A percentile compares a stretch with the other conserved stretches of the same genome.
phyloP scores from a whole-genome alignment of 2,888 invertebrate species.

The Drosophila macrothrix region DNA sequence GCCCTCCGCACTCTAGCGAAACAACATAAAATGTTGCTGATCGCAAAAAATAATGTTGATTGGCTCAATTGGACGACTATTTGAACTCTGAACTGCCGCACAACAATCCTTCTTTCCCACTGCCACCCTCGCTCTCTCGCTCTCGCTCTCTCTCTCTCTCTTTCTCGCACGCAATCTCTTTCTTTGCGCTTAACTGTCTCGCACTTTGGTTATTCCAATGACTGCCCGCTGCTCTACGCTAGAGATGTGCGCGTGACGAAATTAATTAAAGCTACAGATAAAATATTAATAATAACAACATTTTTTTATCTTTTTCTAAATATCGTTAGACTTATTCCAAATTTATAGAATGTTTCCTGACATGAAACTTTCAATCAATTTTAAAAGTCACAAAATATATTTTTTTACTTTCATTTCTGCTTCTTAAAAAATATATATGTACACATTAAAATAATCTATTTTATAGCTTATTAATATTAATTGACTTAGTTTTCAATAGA shows the following conservation, averaged over 20 bases:
- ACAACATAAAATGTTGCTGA: slow-evolving; percentile 28
- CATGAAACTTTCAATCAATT: not conserved
- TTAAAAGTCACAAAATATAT: not conserved
- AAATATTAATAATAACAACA: not conserved
- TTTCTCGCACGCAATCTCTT: not conserved
- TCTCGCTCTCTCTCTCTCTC: slow-evolving; percentile 14
- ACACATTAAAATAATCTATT: not conserved
- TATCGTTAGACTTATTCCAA: not conserved
- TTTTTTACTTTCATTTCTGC: not conserved
- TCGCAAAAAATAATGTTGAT: slow-evolving; percentile 80
- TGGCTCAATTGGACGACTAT: slow-evolving; percentile 85
- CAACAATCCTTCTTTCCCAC: slow-evolving; percentile 45
- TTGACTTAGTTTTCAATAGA: not conserved
- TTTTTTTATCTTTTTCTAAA: not conserved
- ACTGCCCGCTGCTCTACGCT: slow-evolving; percentile 30
- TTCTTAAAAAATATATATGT: not conserved
- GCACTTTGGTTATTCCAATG: slow-evolving; percentile 44
- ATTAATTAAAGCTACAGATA: not conserved
- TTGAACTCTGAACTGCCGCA: slow-evolving; percentile 84
- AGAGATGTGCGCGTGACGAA: slow-evolving; percentile 2
- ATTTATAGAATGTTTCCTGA: not conserved
- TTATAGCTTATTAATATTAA: not conserved
- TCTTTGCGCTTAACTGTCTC: slow-evolving; percentile 14
- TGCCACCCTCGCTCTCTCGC: slow-evolving; percentile 1
- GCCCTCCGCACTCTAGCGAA: not conserved